phyloP scores from a whole-genome alignment of 2,888 invertebrate species.

The Zonitis immaculata region DNA sequence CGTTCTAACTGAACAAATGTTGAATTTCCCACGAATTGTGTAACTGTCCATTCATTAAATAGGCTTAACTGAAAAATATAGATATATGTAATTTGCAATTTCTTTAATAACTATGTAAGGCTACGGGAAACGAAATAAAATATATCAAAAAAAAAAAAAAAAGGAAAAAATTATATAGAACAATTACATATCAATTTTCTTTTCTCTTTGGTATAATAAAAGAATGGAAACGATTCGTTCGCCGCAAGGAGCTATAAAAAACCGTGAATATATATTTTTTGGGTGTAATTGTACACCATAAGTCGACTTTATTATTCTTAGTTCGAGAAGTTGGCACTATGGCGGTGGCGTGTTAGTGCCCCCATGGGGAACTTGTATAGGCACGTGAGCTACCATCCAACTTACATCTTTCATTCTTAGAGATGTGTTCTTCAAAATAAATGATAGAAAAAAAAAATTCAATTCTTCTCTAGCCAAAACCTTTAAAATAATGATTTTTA shows the following conservation, averaged over 20 bases:
- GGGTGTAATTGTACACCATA: slow-evolving; percentile 51
- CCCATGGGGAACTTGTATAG: slow-evolving; percentile 40
- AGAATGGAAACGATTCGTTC: slow-evolving; percentile 48
- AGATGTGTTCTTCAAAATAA: no score
- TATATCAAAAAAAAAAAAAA: no score
- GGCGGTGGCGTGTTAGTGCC: slow-evolving; percentile 48
- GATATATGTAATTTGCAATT: no score
- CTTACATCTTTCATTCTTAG: slow-evolving; percentile 20
- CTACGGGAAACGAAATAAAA: no score
- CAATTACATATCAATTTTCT: slow-evolving; percentile 50
- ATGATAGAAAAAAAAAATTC: no score
- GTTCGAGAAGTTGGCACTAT: slow-evolving; percentile 41
- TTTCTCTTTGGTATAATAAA: slow-evolving; percentile 48
- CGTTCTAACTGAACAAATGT: no score
- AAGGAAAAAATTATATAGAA: slow-evolving; percentile 37
- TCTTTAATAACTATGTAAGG: no score
- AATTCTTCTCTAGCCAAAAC: no score
- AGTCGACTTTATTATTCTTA: slow-evolving; percentile 51
- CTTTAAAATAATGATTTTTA: no score
- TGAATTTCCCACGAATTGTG: no score
- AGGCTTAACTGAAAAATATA: no score
- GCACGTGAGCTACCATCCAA: slow-evolving; percentile 35
- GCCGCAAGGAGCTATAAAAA: slow-evolving; percentile 52
- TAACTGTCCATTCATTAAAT: no score
- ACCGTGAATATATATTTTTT: slow-evolving; percentile 52